phyloP scores from a whole-genome alignment of 2,113 vertebrate genomes.

The Carassius auratus region DNA sequence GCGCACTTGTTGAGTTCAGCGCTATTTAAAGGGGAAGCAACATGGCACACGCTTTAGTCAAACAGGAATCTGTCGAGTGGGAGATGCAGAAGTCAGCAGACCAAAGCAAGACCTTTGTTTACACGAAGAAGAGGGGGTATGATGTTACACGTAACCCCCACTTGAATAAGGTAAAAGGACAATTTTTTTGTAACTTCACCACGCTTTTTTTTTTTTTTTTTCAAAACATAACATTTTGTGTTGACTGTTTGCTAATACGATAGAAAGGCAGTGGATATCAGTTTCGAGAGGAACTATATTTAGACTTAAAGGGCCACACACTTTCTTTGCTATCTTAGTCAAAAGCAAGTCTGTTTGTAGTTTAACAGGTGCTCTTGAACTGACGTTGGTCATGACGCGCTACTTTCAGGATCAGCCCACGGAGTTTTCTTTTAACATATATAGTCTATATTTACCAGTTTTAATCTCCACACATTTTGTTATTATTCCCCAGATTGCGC shows the following conservation, averaged over 20 bases:
- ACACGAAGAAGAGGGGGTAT: slow-evolving; percentile 83
- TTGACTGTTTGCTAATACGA: slow-evolving; percentile 35
- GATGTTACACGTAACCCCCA: slow-evolving; percentile 82
- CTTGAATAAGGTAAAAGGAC: slow-evolving; percentile 84
- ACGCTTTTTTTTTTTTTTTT: not conserved
- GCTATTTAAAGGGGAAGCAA: slow-evolving; percentile 73
- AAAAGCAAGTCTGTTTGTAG: slow-evolving; percentile 8
- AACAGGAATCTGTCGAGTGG: slow-evolving; percentile 72
- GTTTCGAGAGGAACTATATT: slow-evolving; percentile 70
- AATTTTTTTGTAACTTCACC: slow-evolving; percentile 5
- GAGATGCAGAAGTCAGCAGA: slow-evolving; percentile 72
- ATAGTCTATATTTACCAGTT: not conserved
- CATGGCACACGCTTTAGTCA: slow-evolving; percentile 72
- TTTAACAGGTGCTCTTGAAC: slow-evolving; percentile 3
- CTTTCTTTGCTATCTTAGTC: slow-evolving; percentile 1
- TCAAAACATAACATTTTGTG: slow-evolving; percentile 2
- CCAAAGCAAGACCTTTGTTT: slow-evolving; percentile 65
- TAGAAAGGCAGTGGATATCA: slow-evolving; percentile 59
- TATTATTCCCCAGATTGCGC: not conserved
- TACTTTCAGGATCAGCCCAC: not conserved
- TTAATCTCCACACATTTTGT: not conserved
- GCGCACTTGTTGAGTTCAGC: slow-evolving; percentile 70
- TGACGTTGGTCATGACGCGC: not conserved
- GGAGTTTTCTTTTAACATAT: not conserved
- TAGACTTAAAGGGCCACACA: slow-evolving; percentile 73